Evolutionary conservation across 2,888 invertebrate species (phyloP), one percentile per base, ranked within the genome.

Genomic region (Yponomeuta evonymella): DNA sequence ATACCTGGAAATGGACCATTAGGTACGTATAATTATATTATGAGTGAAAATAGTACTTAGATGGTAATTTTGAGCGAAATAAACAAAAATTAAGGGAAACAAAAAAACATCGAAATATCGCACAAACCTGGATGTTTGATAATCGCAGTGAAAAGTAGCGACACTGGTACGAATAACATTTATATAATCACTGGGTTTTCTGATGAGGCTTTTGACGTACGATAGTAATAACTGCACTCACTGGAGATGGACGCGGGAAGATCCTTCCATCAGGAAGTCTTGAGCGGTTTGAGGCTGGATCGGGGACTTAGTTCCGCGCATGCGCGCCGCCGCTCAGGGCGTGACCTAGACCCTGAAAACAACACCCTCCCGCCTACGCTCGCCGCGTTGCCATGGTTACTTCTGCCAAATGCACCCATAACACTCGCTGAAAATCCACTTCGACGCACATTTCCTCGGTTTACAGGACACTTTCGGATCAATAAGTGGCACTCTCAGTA

Each of bases 291-390:
- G 83, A 84, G 48, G 67, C n/a, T 43, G n/a, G 67, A 5, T 23
- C 75, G 79, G 75, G 77, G 82, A 81, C 74, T 75, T 75, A 33
- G 73, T 76, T 77, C 80, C 87, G 87, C 90, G 89, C 91, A 78
- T 82, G 92, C 92, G 92, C 81, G 43, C 48, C 72, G 48, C 72
- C 71, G 75, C 69, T 81, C 79, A 81, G 91, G 93, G 93, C 93
- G 93, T 93, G 89, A 93, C 93, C 93, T 92, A 93, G 93, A 93
- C 93, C 93, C 89, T 93, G 92, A 90, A 89, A 87, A 81, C 77
- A 75, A 77, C 89, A 87, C 88, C 90, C 87, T 83, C 82, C 84
- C 83, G 83, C 92, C 91, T 84, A 89, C 89, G 81, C 87, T 77
- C 73, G 79, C 78, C 79, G 71, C 72, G 87, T 90, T 79, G 48